These are phyloP conservation scores for Mamestra configurata DNA, from an alignment of 1,140 invertebrate species.

Conservation along the genomic window DNA sequence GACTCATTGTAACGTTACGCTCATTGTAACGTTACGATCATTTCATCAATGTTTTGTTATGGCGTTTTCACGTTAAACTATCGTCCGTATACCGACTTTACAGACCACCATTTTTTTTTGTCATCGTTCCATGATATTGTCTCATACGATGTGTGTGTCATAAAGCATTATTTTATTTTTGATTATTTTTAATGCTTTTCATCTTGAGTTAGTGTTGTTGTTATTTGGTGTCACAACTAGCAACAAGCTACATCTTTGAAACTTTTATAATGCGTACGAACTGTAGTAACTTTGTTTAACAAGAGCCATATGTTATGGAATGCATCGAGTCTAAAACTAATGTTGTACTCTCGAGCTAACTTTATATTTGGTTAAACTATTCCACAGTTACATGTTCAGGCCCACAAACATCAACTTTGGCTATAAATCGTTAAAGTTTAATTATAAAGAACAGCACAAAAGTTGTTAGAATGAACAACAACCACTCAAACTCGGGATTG, in stretches of 20 bases:
- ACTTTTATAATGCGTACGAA: constrained; percentile 13
- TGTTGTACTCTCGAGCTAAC: constrained; percentile 14
- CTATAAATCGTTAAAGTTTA: constrained; percentile 9
- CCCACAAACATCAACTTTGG: constrained; percentile 9
- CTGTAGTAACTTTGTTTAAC: neutral
- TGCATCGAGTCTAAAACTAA: constrained; percentile 24
- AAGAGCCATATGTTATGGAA: constrained; percentile 18
- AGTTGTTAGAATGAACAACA: constrained; percentile 49
- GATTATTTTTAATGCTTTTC: neutral
- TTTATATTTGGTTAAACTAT: constrained; percentile 22
- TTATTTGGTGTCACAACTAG: neutral
- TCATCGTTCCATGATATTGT: neutral
- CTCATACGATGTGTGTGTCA: too few species aligned
- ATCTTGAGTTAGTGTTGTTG: neutral
- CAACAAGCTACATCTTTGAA: neutral
- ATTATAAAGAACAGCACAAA: constrained; percentile 35
- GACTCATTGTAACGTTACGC: too few species aligned
- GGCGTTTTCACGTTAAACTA: too few species aligned
- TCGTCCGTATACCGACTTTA: too few species aligned
- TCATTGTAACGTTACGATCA: too few species aligned
- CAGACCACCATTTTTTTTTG: too few species aligned
- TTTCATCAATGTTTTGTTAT: too few species aligned
- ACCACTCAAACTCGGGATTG: constrained; percentile 60
- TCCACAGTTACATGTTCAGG: neutral
- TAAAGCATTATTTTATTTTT: too few species aligned